Evolutionary conservation across 2,888 invertebrate species (phyloP).

Genomic region (Ectemnius continuus): DNA sequence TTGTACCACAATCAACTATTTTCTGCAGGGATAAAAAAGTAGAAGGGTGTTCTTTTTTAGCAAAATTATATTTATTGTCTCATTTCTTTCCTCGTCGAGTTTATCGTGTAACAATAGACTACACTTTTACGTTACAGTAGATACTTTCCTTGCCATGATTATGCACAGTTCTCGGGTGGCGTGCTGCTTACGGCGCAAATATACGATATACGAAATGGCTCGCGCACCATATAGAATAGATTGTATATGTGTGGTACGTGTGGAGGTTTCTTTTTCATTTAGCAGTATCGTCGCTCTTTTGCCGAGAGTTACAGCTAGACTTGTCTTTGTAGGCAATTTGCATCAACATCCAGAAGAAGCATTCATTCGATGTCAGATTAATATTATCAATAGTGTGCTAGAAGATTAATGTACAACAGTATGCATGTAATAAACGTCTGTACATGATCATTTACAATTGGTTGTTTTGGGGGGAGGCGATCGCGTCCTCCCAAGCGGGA

Average conservation of each 20-base stretch:
- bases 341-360: conserved; percentile 66
- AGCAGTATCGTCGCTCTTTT: no score
- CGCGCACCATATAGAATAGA: conserved; percentile 32
- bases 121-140: conserved; percentile 67
- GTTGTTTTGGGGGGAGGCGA: background rate
- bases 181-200: conserved; percentile 20
- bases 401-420: conserved; percentile 36
- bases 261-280: conserved; percentile 38
- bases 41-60: conserved; percentile 52
- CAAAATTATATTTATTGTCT: conserved; percentile 77
- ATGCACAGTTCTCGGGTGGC: conserved; percentile 34
- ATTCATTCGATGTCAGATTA: conserved; percentile 62
- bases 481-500: background rate
- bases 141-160: conserved; percentile 70
- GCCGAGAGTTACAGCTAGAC: background rate
- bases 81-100: conserved; percentile 72
- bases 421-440: conserved; percentile 36
- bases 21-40: background rate
- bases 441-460: conserved; percentile 56
- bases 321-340: no score
- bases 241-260: conserved; percentile 36
- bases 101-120: conserved; percentile 72
- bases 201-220: no score
- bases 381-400: conserved; percentile 31
- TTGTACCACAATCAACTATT: no score